A percentile compares a stretch with the other conserved stretches of the same genome.
Evolutionary conservation across 2,113 vertebrate genomes (phyloP).

Genomic region (Varanus salvator): DNA sequence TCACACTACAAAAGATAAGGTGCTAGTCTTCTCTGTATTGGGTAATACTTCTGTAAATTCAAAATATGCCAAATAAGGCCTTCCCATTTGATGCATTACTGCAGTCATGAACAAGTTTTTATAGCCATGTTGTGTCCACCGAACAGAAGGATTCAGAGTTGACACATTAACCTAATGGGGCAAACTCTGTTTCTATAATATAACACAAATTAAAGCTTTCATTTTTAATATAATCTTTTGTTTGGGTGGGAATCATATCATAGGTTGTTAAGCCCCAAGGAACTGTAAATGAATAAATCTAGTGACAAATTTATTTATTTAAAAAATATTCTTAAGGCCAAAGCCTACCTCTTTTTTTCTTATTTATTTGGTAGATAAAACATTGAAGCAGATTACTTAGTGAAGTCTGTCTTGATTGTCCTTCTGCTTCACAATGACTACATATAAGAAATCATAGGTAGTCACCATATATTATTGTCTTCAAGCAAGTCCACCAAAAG

Average conservation of each 20-base stretch:
- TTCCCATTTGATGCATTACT: conserved; percentile 38
- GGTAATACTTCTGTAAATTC: conserved; percentile 36
- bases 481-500: not conserved
- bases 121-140: conserved; percentile 23
- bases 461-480: not conserved
- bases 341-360: not conserved
- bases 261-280: conserved; percentile 25
- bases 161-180: conserved; percentile 34
- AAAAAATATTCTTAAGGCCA: not conserved
- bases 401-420: not conserved
- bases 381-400: conserved; percentile 29
- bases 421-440: not conserved
- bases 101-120: conserved; percentile 51
- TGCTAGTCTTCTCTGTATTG: conserved; percentile 14
- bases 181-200: conserved; percentile 28
- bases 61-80: conserved; percentile 5
- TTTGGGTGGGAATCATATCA: conserved; percentile 7
- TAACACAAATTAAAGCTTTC: conserved; percentile 15
- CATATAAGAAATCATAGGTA: not conserved
- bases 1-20: conserved; percentile 22
- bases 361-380: not conserved
- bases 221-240: not conserved
- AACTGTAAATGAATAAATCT: not conserved
- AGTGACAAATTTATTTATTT: conserved; percentile 3
- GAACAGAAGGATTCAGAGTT: conserved; percentile 44